Evolutionary conservation across 2,113 vertebrate genomes (phyloP), one percentile per base, ranked within the genome.

Genomic region (Xenus cinereus): DNA sequence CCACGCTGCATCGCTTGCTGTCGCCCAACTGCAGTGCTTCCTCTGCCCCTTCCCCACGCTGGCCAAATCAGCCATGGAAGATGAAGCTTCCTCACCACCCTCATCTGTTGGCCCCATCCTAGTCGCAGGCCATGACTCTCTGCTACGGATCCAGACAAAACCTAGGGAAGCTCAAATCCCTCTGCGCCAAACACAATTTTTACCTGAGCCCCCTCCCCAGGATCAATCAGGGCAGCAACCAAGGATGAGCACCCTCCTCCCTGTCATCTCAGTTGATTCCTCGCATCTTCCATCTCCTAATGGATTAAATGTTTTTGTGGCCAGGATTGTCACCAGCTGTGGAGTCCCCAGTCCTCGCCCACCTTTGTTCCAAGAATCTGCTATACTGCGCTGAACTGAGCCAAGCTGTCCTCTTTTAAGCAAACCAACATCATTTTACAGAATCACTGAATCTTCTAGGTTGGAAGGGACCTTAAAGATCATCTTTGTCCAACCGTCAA

Each of bases 101-200:
- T 9, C 3, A 35, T 6, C 39, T 57, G 16, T 27, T n/a, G n/a
- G 16, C 15, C 30, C 27, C 33, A n/a, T 3, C 48, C 28, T 53
- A 22, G 71, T 10, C 24, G 8, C 2, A n/a, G 46, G 46, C 45
- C 23, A 3, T 0, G 7, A 23, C n/a, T 41, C 22, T 78, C 39
- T 21, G 57, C 62, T 79, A 41, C 2, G 7, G 18, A 27, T 15
- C 24, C 72, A 45, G 17, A 21, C 27, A 80, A 48, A 73, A 67
- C 14, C 24, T 4, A 7, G 8, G 15, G 8, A 73, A 77, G n/a
- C 32, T 71, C 41, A 30, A 54, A 54, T 54, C 7, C 3, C 33
- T 63, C 67, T 27, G 10, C 0, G 7, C 21, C 18, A 32, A 69
- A 1, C 1, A 14, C 16, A 6, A 4, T 0, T 2, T 35, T 19